Base-by-base conservation (phyloP, 2,888 invertebrate genomes). In the Drosophila falleni region DNA sequence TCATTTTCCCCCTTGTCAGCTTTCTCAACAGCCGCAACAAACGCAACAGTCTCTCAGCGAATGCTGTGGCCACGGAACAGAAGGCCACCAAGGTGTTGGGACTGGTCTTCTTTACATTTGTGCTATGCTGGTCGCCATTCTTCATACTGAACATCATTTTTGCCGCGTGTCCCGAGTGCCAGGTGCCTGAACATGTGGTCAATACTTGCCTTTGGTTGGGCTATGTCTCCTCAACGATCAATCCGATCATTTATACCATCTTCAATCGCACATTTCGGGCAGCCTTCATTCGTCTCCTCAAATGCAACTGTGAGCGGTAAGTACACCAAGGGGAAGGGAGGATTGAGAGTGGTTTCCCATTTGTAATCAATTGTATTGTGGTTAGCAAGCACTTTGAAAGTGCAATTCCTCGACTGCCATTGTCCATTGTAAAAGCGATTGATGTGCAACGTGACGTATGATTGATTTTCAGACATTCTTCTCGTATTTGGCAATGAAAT, bases 61-160 rank as follows among this genome's bases (percentile, higher is more conserved):
- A 96, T 90, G 96, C 96, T 0, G 97, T 97, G 2, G 96, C 96
- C n/a, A 96, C 96, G 33, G 98, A 99, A 92, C 98, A 98, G 92
- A 98, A 98, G 91, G 98, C 98, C 1, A 97, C 98, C 61, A 98
- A 98, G 93, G 93, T 93, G 0, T 94, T 98, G 6, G 98, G 98
- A 0, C 93, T 98, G 44, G 98, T 98, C 0, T 98, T 98, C 93
- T 97, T 97, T 93, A 97, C 97, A 0, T 98, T 98, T 92, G 97
- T 98, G 56, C 93, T 98, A 10, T 98, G 98, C 91, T 98, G 98
- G 98, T 96, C 97, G 19, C 98, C 98, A 2, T 98, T 98, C 93
- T 98, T 98, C 93, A 94, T 97, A 56, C 94, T 97, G 65, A 98
- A 98, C 92, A 96, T 98, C 78, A 93, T 97, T 59, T 96, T 97